Base-by-base conservation (phyloP, 2,797 vertebrate species). In the Lacerta agilis region DNA sequence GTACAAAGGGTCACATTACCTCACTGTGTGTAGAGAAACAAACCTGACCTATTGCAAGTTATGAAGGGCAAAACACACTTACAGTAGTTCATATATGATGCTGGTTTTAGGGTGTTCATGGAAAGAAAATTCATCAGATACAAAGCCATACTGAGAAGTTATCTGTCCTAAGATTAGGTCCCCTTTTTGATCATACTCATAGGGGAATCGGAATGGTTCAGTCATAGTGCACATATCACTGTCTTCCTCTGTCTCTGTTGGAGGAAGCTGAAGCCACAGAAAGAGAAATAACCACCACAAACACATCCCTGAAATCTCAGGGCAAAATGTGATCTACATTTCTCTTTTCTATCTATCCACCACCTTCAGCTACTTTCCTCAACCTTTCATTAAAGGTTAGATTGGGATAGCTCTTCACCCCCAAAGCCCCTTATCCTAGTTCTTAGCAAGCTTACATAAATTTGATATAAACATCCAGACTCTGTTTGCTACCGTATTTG, bases 391-490 rank as follows among this genome's bases (percentile, higher is more conserved):
- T 49, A 23, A 36, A 79, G 29, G 61, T 23, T 3, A 61, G 3
- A 33, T 3, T 5, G 3, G 1, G 20, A 18, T 7, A 80, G 0
- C 20, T 10, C n/a, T 3, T 1, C n/a, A n/a, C 3, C 3, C 33
- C 6, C n/a, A 58, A 17, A 79, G 15, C 4, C 4, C 13, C 17
- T 33, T 8, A n/a, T 18, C 20, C 58, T 2, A 58, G 77, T n/a
- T 36, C 36, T 36, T 2, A 80, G 36, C 17, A 13, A 49, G 45
- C 45, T 49, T 49, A 49, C 55, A 17, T 33, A n/a, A 8, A 80
- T 38, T 64, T 13, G 1, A 25, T 64, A 20, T 79, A 38, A 10
- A 20, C 5, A 10, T 79, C 58, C 55, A 61, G 18, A 61, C 33
- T 61, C 3, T 61, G 15, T 8, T 36, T 20, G 58, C 18, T 49